Percentiles rank a stretch among this genome's conserved stretches.
Conservation (phyloP, 1,140 invertebrate genomes). For the Lepidurus packardi region DNA sequence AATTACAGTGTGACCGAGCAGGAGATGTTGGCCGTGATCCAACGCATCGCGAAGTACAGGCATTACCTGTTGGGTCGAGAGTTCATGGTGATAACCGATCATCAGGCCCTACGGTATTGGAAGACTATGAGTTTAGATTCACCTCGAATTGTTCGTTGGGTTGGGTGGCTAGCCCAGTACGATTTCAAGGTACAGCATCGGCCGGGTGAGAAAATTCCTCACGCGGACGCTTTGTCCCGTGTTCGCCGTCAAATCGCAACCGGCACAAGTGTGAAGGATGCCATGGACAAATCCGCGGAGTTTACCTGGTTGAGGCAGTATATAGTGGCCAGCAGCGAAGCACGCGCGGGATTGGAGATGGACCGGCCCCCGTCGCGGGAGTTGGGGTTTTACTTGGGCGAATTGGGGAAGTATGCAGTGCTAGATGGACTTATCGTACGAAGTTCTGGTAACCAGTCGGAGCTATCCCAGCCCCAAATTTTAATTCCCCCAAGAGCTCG, state of each 20-base stretch:
- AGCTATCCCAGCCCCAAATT: not conserved
- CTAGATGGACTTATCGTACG: not conserved
- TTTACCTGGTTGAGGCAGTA: not conserved
- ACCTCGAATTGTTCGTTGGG: not conserved
- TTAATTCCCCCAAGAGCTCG: not conserved
- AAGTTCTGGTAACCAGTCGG: not conserved
- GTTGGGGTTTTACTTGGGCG: not conserved
- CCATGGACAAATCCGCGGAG: not conserved
- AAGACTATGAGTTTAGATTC: not conserved
- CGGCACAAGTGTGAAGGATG: not conserved
- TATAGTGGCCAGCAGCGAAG: not conserved
- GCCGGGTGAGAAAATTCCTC: not conserved
- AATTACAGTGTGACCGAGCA: constrained; percentile 46
- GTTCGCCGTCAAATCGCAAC: not conserved
- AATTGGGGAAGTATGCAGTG: not conserved
- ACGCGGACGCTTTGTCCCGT: not conserved
- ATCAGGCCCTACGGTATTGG: constrained; percentile 46
- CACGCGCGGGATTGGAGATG: not conserved
- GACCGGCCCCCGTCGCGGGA: not conserved
- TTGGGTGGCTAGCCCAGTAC: not conserved
- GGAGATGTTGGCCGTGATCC: constrained; percentile 45
- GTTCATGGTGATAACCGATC: constrained; percentile 44
- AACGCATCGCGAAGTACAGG: constrained; percentile 45
- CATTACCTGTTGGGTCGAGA: constrained; percentile 43
- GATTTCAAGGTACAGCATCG: constrained; percentile 5